Base-by-base conservation (phyloP, 2,888 invertebrate genomes). In the Clostera curtula region DNA sequence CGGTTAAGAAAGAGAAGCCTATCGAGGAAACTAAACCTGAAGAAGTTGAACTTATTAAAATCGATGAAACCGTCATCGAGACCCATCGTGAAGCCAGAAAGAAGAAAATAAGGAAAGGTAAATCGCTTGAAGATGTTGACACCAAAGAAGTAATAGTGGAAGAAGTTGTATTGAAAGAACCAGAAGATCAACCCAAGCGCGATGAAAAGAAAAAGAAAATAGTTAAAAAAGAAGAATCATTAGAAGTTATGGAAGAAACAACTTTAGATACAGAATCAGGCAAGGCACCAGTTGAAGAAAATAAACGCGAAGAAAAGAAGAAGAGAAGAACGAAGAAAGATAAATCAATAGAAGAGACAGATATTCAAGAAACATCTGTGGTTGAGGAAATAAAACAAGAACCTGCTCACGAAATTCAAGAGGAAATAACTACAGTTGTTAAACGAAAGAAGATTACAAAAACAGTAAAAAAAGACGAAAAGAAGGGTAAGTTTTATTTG, bases 51-150 rank as follows among this genome's bases (percentile, higher is more conserved):
- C 44, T 54, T 5, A 45, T 34, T 11, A 46, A 56, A 34, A n/a
- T n/a, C n/a, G n/a, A n/a, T n/a, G 49, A 54, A 25, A 38, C 49
- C 0, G 29, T 45, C 2, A 36, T 65, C 54, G 53, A 85, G 68
- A n/a, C 65, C 53, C 54, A 47, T 43, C 43, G 54, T 23, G 37
- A 40, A 37, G 41, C 43, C 43, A 40, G 32, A 57, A 24, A 40
- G 37, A 19, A 35, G 33, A 4, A 36, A 62, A 15, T 67, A 73
- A 28, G 66, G 75, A 41, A 69, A 53, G 21, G 60, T 77, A 4
- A 17, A 22, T 4, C 18, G 3, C 40, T 63, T 76, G 4, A 67
- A 72, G 33, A 57, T 68, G 42, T 84, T 73, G 60, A 47, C 71
- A 44, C 29, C 47, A 42, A 26, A 54, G 24, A 45, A 56, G 35